Evolutionary conservation across 2,888 invertebrate genomes (phyloP), one percentile per base, ranked within the genome.

Genomic region (Drosophila limbata): DNA sequence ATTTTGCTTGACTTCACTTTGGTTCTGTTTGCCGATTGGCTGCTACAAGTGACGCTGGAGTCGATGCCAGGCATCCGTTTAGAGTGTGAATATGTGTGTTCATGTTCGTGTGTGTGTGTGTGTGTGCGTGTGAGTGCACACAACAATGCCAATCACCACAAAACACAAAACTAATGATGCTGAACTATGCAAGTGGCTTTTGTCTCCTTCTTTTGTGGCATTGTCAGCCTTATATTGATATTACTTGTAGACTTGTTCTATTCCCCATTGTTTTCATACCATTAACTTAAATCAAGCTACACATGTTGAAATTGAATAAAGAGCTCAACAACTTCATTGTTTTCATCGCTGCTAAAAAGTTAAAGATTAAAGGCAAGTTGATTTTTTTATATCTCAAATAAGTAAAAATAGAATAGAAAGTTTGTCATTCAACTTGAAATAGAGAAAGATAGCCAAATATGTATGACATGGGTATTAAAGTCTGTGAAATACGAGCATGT

Each of bases 91-190:
- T n/a, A n/a, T 47, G 47, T 42, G 15, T 35, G 21, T 35, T 28
- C 11, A 8, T 45, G 17, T 45, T 15, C 48, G 50, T 35, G 28
- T 39, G 44, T 17, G 28, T n/a, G 25, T 37, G 9, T 42, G 42
- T 35, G 15, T 56, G 11, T 45, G 25, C 11, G 25, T 39, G 35
- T 44, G 62, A 11, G 19, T 35, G 19, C 28, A 39, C 57, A 52
- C 53, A 68, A 51, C 65, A 76, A 85, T 75, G 78, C 68, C 84
- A 84, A 84, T 84, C 88, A 78, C 71, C 88, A 84, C 88, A 88
- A 80, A 86, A 80, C 68, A 78, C 70, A 65, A 63, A 78, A 75
- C 78, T 81, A 86, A 81, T 81, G 84, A 71, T 70, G 76, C 81
- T 63, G 69, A 86, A 73, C 79, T 71, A 62, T 66, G 78, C 81